Conservation (phyloP, 92 coral and sea anemone genomes). For the Paragorgia papillata region DNA sequence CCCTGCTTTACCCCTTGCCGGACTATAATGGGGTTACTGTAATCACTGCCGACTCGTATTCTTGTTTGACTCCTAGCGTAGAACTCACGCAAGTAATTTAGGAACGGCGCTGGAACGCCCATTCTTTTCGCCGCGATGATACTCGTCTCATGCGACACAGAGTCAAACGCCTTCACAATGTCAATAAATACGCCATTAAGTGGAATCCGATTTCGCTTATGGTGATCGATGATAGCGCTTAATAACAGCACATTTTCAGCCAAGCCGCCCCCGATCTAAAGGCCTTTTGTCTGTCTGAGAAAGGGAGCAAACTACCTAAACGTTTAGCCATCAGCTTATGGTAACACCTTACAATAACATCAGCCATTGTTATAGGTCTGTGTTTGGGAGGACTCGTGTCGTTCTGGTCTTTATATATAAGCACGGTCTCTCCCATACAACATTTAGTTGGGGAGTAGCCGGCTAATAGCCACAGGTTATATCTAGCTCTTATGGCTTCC, state of each 20-base stretch:
- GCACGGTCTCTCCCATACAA: constrained; percentile 10
- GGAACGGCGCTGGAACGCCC: too few species aligned
- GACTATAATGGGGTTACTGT: too few species aligned
- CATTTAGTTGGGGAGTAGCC: constrained; percentile 7
- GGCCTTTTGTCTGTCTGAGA: constrained; percentile 6
- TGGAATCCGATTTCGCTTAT: background rate
- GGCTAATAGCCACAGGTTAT: constrained; percentile 36
- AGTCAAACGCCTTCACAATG: too few species aligned
- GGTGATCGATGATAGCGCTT: constrained; percentile 5
- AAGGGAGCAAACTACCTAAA: background rate
- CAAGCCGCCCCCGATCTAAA: constrained; percentile 22
- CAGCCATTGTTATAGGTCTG: constrained; percentile 37
- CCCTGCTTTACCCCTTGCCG: too few species aligned
- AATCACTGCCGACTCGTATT: too few species aligned
- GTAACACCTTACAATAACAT: constrained; percentile 6
- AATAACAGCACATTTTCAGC: constrained; percentile 1
- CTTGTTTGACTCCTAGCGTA: too few species aligned
- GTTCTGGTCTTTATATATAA: background rate
- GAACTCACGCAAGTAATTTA: too few species aligned
- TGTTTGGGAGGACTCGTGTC: background rate
- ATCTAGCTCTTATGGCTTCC: background rate
- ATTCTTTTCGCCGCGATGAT: too few species aligned
- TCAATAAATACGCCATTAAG: too few species aligned
- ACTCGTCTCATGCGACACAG: too few species aligned
- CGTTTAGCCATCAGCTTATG: constrained; percentile 18